phyloP scores from a whole-genome alignment of 2,113 vertebrate genomes.

The Pardalotus punctatus region DNA sequence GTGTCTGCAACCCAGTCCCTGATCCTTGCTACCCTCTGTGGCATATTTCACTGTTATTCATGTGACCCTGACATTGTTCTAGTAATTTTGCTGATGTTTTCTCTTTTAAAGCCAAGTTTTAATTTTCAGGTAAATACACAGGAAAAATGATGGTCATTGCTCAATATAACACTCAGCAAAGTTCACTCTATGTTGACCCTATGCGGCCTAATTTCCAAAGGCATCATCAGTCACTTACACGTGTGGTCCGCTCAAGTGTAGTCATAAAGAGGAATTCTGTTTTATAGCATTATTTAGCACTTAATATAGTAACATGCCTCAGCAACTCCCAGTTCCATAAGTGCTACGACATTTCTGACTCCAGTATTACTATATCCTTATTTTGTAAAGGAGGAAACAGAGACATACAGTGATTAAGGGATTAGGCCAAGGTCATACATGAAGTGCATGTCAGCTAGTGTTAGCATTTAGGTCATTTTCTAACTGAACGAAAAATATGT shows the following conservation, averaged over 20 bases:
- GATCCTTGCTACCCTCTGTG: neutral
- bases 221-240: neutral
- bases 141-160: neutral
- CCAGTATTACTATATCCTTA: neutral
- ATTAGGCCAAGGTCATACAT: constrained; percentile 20
- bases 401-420: neutral
- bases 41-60: neutral
- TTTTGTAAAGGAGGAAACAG: neutral
- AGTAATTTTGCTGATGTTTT: neutral
- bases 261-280: neutral
- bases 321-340: neutral
- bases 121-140: neutral
- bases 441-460: neutral
- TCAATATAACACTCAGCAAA: neutral
- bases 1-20: neutral
- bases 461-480: neutral
- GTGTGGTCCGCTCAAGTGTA: neutral
- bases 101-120: neutral
- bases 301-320: neutral
- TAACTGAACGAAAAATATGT: neutral
- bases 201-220: neutral
- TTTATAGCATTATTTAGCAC: neutral
- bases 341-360: neutral
- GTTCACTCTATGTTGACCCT: neutral
- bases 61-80: neutral